Evolutionary conservation across 2,888 invertebrate species (phyloP).

Genomic region (Marronus borbonicus): DNA sequence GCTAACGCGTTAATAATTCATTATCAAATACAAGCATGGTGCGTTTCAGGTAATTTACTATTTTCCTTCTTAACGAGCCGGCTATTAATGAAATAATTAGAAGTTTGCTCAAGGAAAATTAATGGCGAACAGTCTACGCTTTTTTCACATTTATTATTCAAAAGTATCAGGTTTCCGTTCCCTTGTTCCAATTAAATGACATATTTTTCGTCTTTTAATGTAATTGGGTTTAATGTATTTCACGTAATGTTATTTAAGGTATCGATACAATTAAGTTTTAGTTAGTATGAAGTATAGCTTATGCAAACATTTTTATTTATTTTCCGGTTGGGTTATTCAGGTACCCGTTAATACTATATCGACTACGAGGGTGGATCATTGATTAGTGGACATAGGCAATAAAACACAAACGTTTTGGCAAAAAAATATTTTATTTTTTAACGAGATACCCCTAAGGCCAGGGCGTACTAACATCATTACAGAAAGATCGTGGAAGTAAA

Average conservation of each 20-base stretch:
- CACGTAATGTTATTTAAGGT: not conserved
- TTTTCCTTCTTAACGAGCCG: conserved; percentile 62
- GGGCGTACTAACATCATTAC: no score
- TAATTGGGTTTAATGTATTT: not conserved
- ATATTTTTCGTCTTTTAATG: not conserved
- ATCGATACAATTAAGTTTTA: not conserved
- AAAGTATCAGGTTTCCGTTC: conserved; percentile 48
- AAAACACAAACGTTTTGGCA: no score
- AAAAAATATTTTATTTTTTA: no score
- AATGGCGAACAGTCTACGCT: conserved; percentile 58
- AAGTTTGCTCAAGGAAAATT: conserved; percentile 60
- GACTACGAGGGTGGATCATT: no score
- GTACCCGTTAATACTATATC: no score
- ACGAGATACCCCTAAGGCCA: no score
- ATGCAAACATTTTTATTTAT: not conserved
- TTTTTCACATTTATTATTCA: conserved; percentile 59
- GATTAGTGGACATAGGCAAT: no score
- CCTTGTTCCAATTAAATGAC: conserved; percentile 2
- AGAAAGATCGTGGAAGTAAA: no score
- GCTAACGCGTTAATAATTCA: conserved; percentile 40
- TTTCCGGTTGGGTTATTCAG: not conserved
- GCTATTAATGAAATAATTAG: conserved; percentile 63
- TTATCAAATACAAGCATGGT: conserved; percentile 47
- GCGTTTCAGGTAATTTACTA: conserved; percentile 59
- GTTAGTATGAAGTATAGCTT: not conserved